Conservation (phyloP, 2,113 vertebrate species). For the Aviceda subcristata region DNA sequence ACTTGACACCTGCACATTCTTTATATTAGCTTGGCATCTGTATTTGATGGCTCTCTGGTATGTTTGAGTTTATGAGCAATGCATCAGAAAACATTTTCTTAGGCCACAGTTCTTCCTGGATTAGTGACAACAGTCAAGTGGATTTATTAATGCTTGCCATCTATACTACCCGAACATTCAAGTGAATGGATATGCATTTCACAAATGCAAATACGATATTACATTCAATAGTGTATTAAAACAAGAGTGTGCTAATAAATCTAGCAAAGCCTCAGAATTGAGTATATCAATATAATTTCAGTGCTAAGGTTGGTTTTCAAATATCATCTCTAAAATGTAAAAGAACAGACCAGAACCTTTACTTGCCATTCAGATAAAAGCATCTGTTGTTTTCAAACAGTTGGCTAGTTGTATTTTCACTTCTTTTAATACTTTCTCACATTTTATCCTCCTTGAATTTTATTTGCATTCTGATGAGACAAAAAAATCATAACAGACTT, state of each 20-base stretch:
- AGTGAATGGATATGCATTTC: neutral
- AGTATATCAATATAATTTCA: neutral
- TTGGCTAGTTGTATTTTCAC: neutral
- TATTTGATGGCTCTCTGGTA: neutral
- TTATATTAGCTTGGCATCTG: neutral
- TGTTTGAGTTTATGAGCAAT: neutral
- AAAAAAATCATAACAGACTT: neutral
- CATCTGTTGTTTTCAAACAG: conserved; percentile 23
- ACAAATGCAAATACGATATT: neutral
- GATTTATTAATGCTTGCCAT: neutral
- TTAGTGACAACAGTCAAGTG: neutral
- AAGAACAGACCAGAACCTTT: neutral
- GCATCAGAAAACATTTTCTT: neutral
- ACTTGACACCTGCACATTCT: neutral
- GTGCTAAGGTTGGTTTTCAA: neutral
- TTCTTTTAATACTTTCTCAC: neutral
- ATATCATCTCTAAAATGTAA: neutral
- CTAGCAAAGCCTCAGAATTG: neutral
- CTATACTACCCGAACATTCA: neutral
- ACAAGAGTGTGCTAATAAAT: neutral
- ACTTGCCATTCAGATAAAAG: neutral
- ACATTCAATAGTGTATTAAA: neutral
- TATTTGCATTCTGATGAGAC: conserved; percentile 7
- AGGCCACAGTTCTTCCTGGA: neutral
- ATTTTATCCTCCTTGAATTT: neutral